phyloP scores from a whole-genome alignment of 2,888 invertebrate species.

The Cyaniris semiargus region DNA sequence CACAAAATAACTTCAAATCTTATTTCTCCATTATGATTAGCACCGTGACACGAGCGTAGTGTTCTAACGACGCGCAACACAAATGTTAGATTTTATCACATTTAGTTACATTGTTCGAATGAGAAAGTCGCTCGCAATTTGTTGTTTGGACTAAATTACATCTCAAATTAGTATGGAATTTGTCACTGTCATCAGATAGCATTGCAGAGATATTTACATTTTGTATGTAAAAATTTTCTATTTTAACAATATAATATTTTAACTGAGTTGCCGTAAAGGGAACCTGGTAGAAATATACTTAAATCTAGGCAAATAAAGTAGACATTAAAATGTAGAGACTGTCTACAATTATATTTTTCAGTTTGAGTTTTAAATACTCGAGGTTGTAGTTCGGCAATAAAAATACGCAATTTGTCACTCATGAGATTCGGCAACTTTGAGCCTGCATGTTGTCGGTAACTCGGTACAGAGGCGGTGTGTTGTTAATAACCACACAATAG shows the following conservation, averaged over 20 bases:
- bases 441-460: neutral
- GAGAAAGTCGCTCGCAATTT: constrained; percentile 55
- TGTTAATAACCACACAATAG: constrained; percentile 38
- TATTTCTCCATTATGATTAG: constrained; percentile 38
- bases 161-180: constrained; percentile 21
- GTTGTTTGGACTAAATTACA: constrained; percentile 27
- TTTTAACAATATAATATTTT: no score
- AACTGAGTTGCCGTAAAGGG: no score
- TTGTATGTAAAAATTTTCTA: no score
- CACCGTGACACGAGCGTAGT: constrained; percentile 58
- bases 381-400: neutral
- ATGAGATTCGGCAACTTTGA: neutral
- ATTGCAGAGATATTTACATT: neutral
- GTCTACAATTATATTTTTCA: no score
- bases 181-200: constrained; percentile 19
- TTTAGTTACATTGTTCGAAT: constrained; percentile 60
- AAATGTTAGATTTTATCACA: constrained; percentile 73
- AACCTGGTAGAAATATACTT: no score
- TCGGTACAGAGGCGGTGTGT: constrained; percentile 6
- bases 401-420: neutral
- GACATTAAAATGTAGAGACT: no score
- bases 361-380: neutral
- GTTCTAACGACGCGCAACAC: constrained; percentile 75
- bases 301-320: no score
- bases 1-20: neutral